A percentile compares a stretch with the other conserved stretches of the same genome.
Conservation (phyloP, 1,140 invertebrate genomes). For the Nephotettix cincticeps region DNA sequence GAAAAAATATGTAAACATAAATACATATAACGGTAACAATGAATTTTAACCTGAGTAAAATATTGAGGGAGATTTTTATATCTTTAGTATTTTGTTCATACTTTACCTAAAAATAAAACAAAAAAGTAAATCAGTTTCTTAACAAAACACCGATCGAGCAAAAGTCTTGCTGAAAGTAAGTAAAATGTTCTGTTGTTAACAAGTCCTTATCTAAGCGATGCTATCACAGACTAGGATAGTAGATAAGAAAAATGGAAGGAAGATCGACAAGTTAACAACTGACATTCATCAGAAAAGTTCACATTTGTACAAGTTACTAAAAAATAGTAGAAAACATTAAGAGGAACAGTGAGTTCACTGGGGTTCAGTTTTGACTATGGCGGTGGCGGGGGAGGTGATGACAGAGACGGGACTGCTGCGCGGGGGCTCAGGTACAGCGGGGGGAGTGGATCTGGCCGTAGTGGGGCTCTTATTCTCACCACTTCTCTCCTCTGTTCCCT, state of each 20-base stretch:
- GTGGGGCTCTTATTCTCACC: no score
- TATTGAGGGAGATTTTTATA: no score
- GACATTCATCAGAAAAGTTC: not conserved
- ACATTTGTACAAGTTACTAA: conserved; percentile 4
- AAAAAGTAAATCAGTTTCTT: not conserved
- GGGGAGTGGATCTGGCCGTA: no score
- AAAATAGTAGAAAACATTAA: not conserved
- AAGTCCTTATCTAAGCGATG: conserved; percentile 13
- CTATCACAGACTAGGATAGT: conserved; percentile 21
- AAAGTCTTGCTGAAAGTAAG: not conserved
- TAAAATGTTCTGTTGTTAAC: conserved; percentile 7
- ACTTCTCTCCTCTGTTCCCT: no score
- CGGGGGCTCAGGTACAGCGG: conserved; percentile 14
- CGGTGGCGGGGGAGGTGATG: conserved; percentile 40
- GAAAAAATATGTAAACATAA: no score
- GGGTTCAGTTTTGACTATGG: conserved; percentile 35
- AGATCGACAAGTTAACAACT: conserved; percentile 4
- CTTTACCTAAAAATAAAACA: not conserved
- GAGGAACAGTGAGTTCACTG: not conserved
- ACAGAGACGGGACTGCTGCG: conserved; percentile 43
- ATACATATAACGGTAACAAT: no score
- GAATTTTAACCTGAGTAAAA: no score
- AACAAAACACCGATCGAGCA: not conserved
- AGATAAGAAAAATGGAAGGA: conserved; percentile 20
- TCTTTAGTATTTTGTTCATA: no score